These are phyloP conservation scores for Drosophila quadrilineata DNA, from an alignment of 1,140 invertebrate genomes.

Conservation along the genomic window DNA sequence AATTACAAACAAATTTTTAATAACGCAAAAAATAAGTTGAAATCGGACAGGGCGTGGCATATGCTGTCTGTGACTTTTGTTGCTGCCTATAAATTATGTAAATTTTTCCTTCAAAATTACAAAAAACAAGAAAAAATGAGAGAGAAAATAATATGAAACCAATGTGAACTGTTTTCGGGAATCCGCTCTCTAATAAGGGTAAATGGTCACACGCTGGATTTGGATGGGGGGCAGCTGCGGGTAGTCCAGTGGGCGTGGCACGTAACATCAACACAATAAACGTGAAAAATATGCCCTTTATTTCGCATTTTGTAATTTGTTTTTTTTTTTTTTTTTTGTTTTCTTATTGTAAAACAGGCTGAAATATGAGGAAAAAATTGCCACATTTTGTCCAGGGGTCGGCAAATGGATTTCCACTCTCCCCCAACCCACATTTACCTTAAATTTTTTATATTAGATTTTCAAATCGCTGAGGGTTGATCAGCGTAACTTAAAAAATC, in stretches of 20 bases:
- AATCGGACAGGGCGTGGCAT: slow-evolving; percentile 27
- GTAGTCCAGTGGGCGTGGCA: slow-evolving; percentile 51
- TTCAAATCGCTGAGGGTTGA: slow-evolving; percentile 27
- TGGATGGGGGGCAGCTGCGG: slow-evolving; percentile 16
- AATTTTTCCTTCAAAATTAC: slow-evolving; percentile 65
- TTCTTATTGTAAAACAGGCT: slow-evolving; percentile 48
- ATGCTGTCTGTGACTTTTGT: slow-evolving; percentile 73
- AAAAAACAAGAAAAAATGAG: slow-evolving; percentile 49
- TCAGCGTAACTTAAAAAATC: no score
- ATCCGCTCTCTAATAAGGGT: slow-evolving; percentile 68
- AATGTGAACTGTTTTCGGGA: slow-evolving; percentile 34
- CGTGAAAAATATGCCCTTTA: slow-evolving; percentile 71
- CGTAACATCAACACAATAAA: slow-evolving; percentile 47
- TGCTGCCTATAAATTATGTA: slow-evolving; percentile 74
- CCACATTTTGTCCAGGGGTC: slow-evolving; percentile 47
- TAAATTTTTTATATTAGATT: slow-evolving; percentile 70
- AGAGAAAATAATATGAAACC: slow-evolving; percentile 19
- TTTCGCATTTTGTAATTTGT: slow-evolving; percentile 71
- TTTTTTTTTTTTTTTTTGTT: no score
- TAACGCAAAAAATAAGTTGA: slow-evolving; percentile 44
- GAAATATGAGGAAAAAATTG: slow-evolving; percentile 78
- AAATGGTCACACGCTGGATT: slow-evolving; percentile 53
- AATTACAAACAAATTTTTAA: slow-evolving; percentile 70
- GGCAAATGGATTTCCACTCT: slow-evolving; percentile 54
- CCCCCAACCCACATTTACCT: no score